phyloP scores from a whole-genome alignment of 2,113 vertebrate genomes.

The Hystrix brachyura region DNA sequence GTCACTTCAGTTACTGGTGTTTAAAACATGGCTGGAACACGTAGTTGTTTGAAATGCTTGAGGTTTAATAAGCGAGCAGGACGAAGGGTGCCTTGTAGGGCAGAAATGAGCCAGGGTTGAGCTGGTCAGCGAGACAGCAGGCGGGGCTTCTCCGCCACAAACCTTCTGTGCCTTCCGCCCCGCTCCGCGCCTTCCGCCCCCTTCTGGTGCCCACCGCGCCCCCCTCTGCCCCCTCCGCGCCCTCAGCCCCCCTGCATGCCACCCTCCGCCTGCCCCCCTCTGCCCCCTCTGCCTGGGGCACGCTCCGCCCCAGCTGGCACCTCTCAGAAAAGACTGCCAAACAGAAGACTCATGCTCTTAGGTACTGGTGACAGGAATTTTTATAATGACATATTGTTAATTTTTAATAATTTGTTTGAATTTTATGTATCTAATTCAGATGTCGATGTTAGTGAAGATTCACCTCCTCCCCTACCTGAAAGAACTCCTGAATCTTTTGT shows the following conservation, averaged over 20 bases:
- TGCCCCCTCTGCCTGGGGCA: too few relatives aligned
- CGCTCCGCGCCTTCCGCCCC: too few relatives aligned
- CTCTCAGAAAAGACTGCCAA: neutral
- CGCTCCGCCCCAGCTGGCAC: neutral
- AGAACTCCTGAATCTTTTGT: slow-evolving; percentile 97
- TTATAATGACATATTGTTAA: slow-evolving; percentile 3
- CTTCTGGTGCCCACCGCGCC: too few relatives aligned
- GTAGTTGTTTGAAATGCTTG: neutral
- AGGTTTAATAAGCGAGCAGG: neutral
- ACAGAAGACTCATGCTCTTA: neutral
- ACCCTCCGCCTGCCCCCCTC: too few relatives aligned
- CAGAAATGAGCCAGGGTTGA: neutral
- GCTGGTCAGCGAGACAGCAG: too few relatives aligned
- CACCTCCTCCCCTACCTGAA: slow-evolving; percentile 94
- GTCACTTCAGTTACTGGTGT: slow-evolving; percentile 12
- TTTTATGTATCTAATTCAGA: slow-evolving; percentile 90
- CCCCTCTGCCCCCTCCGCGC: too few relatives aligned
- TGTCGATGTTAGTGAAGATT: slow-evolving; percentile 93
- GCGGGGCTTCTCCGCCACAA: too few relatives aligned
- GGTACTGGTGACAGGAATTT: neutral
- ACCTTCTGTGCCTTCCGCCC: too few relatives aligned
- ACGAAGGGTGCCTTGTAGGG: neutral
- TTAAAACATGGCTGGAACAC: neutral
- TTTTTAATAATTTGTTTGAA: slow-evolving; percentile 62
- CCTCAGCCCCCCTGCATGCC: too few relatives aligned